phyloP scores from a whole-genome alignment of 2,797 vertebrate genomes.

The Clarias laeviceps region DNA sequence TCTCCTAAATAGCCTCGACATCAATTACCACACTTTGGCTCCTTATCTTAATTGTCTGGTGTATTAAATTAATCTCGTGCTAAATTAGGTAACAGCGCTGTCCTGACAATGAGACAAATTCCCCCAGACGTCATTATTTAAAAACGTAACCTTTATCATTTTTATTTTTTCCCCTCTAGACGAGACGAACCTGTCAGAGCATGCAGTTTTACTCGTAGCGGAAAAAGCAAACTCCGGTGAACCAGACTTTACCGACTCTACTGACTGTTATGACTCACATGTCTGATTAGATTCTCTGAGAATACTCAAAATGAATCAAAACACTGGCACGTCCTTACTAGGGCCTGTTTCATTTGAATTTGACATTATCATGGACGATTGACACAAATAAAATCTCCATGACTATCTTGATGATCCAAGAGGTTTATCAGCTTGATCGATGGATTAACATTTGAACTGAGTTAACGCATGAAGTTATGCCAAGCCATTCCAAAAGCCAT shows the following conservation, averaged over 20 bases:
- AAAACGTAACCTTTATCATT: background rate
- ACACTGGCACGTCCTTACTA: background rate
- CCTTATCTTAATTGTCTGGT: background rate
- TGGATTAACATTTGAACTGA: background rate
- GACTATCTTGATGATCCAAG: background rate
- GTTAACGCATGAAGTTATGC: background rate
- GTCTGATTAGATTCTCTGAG: background rate
- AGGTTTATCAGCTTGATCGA: background rate
- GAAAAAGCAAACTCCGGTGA: background rate
- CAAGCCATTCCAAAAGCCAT: background rate
- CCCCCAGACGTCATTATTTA: background rate
- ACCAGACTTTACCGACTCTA: background rate
- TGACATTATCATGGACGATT: too few relatives aligned
- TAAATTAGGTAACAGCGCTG: background rate
- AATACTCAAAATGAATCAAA: background rate
- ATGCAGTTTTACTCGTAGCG: background rate
- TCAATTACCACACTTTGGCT: conserved; percentile 6
- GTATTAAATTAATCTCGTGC: conserved; percentile 1
- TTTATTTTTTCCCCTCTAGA: background rate
- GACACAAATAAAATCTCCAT: conserved; percentile 5
- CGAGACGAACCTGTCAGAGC: background rate
- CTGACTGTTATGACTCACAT: background rate
- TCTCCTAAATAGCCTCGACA: background rate
- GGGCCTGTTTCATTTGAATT: background rate
- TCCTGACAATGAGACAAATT: background rate